Conservation (phyloP, 2,888 invertebrate genomes). For the Quadriops clusia region DNA sequence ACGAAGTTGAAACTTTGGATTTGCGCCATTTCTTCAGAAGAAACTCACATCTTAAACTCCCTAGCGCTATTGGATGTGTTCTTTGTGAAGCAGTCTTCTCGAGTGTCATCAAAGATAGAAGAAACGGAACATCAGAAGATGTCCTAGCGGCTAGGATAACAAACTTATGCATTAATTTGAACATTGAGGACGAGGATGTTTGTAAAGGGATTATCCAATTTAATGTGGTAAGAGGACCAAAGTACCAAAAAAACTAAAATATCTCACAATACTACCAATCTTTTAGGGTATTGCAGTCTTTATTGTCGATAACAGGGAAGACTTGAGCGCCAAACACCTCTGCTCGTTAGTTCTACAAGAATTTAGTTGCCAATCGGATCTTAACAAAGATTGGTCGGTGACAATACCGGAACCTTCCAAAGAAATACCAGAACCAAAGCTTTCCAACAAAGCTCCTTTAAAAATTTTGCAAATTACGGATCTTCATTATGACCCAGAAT, state of each 20-base stretch:
- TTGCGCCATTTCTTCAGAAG: no score
- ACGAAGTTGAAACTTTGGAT: no score
- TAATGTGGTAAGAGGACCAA: conserved; percentile 43
- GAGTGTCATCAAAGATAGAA: conserved; percentile 5
- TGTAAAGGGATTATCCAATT: conserved; percentile 48
- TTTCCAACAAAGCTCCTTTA: conserved; percentile 16
- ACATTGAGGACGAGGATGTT: conserved; percentile 46
- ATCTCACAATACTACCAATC: neutral
- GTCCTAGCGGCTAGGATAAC: conserved; percentile 25
- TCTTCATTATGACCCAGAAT: conserved; percentile 68
- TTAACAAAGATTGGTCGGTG: conserved; percentile 20
- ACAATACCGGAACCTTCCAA: conserved; percentile 17
- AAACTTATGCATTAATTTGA: conserved; percentile 43
- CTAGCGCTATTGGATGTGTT: no score
- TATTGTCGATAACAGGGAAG: conserved; percentile 43
- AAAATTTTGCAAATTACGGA: conserved; percentile 61
- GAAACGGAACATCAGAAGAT: neutral
- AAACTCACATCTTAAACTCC: no score
- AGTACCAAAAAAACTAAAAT: neutral
- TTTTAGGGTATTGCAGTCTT: conserved; percentile 47
- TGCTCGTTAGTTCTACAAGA: conserved; percentile 46
- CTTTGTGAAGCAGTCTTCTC: conserved; percentile 11
- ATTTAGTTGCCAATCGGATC: conserved; percentile 20
- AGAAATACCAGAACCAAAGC: conserved; percentile 1
- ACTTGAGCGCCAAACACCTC: conserved; percentile 40